These are phyloP conservation scores for Odontamblyopus rebecca DNA, from an alignment of 2,797 vertebrate species.

Conservation along the genomic window DNA sequence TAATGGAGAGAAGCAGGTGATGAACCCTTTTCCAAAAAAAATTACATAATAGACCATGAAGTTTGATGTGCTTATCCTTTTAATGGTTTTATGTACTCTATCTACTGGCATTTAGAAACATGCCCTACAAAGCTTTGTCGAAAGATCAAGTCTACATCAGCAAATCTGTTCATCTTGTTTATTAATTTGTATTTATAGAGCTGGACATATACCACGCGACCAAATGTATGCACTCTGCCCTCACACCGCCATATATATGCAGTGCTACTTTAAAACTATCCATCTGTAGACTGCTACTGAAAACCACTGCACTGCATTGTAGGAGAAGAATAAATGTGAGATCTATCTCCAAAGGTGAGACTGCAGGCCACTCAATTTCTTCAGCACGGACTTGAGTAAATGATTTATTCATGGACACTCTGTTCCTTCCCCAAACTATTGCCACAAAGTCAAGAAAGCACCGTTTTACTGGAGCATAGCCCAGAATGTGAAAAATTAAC, in stretches of 20 bases:
- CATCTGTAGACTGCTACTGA: neutral
- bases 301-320: neutral
- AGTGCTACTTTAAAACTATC: constrained; percentile 1
- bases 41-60: too few species aligned
- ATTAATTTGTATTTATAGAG: neutral
- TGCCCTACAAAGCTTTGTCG: neutral
- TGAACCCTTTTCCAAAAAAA: too few species aligned
- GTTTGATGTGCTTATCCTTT: too few species aligned
- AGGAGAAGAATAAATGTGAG: neutral
- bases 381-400: constrained; percentile 3
- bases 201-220: neutral
- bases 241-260: neutral
- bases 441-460: constrained; percentile 1
- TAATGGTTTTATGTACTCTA: neutral
- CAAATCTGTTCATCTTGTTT: constrained; percentile 24
- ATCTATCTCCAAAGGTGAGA: constrained; percentile 7
- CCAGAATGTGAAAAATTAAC: neutral
- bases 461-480: neutral
- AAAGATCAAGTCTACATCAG: neutral
- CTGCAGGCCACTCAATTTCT: constrained; percentile 4
- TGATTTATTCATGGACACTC: constrained; percentile 10
- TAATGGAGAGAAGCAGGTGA: too few species aligned
- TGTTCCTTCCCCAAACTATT: constrained; percentile 12
- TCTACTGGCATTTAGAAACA: neutral
- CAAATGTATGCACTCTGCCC: neutral